Base-by-base conservation (phyloP, 2,113 vertebrate species). In the Callospermophilus lateralis region DNA sequence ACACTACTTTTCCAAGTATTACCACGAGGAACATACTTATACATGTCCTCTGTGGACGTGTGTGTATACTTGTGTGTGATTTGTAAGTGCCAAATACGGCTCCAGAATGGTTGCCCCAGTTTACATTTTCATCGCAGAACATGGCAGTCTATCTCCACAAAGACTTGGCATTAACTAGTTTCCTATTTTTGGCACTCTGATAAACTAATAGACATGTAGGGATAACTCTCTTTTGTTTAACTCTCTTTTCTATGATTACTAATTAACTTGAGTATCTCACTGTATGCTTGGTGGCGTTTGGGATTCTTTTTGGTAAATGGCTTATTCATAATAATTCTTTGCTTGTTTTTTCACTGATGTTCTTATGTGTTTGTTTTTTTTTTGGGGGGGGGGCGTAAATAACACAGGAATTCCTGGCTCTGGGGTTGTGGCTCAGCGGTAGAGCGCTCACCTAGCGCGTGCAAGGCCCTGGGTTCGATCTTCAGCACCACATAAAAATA, bases 261-360 rank as follows among this genome's bases (percentile, higher is more conserved):
- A 24, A 84, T 74, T 58, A 91, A 6, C 9, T 48, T 58, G 39
- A 83, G 30, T 51, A 32, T 80, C 74, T 81, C 90, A 78, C 73
- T 10, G 26, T 80, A 68, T 89, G 39, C 73, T 80, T 80, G 2
- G 11, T 80, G 84, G 89, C 48, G 2, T 80, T 94, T 88, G 70
- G 32, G 63, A 84, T 90, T 91, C 76, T 55, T 72, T 67, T 73
- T 58, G 32, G 39, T 70, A 76, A 94, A 86, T 61, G 65, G 13
- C 74, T 90, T 94, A 72, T 77, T 86, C 37, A 24, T 92, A 53
- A 55, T 74, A 73, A 86, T 63, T 4, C 70, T 86, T 89, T 53
- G 42, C 39, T n/a, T 93, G 0, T 77, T 80, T 67, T 45, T 53
- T 61, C 48, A 6, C 24, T 77, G 70, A 26, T 12, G 20, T 87